Conservation (phyloP, 2,113 vertebrate species). For the Leucopsar rothschildi region DNA sequence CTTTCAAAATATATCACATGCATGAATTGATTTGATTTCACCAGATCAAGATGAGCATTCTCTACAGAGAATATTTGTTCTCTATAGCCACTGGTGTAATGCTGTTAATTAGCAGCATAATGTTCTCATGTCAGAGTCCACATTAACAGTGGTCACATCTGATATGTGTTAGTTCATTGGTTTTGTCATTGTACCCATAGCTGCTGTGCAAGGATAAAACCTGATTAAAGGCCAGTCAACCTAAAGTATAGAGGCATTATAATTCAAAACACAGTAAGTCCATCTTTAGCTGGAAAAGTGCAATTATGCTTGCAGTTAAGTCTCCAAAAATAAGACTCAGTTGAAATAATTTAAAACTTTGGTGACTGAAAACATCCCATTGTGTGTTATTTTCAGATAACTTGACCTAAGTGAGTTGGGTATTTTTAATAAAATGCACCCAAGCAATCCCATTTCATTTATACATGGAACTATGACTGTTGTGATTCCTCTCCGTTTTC, state of each 20-base stretch:
- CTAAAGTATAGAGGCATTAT: not conserved
- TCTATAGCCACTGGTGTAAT: not conserved
- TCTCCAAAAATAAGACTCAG: not conserved
- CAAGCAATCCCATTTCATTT: not conserved
- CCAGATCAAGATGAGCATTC: not conserved
- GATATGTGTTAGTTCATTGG: not conserved
- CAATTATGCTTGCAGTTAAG: not conserved
- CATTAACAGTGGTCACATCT: not conserved
- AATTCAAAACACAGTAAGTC: not conserved
- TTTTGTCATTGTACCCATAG: not conserved
- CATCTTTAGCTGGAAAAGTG: not conserved
- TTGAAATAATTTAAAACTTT: not conserved
- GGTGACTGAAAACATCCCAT: not conserved
- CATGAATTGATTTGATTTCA: not conserved
- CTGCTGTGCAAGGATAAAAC: not conserved
- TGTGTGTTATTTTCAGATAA: not conserved
- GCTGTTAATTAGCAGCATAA: not conserved
- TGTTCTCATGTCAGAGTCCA: not conserved
- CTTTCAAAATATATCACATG: not conserved
- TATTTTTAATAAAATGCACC: not conserved
- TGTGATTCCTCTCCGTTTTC: not conserved
- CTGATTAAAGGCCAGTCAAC: not conserved
- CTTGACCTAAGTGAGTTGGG: not conserved
- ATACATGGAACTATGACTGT: not conserved
- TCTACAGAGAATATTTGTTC: not conserved